Evolutionary conservation across 64 coral and sea anemone genomes (phyloP).

Genomic region (Stylophora pistillata): DNA sequence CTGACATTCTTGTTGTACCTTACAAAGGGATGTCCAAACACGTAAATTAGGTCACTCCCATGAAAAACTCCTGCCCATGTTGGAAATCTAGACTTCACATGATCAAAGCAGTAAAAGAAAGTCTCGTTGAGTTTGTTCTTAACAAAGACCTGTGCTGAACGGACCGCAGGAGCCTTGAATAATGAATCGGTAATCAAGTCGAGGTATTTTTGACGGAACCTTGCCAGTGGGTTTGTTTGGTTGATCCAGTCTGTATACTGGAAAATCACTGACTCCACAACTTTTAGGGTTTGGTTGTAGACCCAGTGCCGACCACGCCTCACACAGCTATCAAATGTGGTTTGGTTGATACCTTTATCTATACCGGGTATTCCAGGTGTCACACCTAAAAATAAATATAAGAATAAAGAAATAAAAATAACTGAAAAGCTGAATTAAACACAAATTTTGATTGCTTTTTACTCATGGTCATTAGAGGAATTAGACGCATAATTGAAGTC

Average conservation of each 20-base stretch:
- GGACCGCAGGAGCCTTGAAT: constrained; percentile 18
- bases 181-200: constrained; percentile 36
- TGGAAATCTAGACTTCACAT: not conserved
- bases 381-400: constrained; percentile 15
- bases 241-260: constrained; percentile 86
- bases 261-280: constrained; percentile 58
- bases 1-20: not conserved
- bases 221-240: constrained; percentile 24
- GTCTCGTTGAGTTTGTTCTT: not conserved
- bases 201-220: constrained; percentile 33
- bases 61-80: constrained; percentile 57
- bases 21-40: constrained; percentile 49
- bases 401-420: too few relatives aligned
- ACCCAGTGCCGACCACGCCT: constrained; percentile 19
- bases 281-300: constrained; percentile 58
- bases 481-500: too few relatives aligned
- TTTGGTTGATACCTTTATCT: constrained; percentile 19
- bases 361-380: not conserved
- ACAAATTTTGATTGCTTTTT: not conserved
- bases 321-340: constrained; percentile 15
- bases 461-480: too few relatives aligned
- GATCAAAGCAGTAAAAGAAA: constrained; percentile 56
- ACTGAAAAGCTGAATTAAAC: not conserved
- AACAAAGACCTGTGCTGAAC: constrained; percentile 30
- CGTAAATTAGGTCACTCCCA: constrained; percentile 37